Evolutionary conservation across 2,888 invertebrate genomes (phyloP), one percentile per base, ranked within the genome.

Genomic region (Ophraella communa): DNA sequence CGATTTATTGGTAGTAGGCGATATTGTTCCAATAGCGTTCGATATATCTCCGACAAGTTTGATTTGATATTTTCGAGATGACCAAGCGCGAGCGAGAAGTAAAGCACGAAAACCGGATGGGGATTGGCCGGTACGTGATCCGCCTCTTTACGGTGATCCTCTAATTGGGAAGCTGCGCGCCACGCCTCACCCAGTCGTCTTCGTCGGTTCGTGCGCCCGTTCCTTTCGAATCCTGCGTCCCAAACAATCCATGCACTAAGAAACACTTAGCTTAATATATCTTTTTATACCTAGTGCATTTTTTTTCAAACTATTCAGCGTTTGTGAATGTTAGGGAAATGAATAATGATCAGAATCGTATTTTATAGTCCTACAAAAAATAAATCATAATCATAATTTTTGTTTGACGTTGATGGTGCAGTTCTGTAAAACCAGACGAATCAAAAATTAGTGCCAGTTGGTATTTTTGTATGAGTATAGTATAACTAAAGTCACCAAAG

Each of bases 121-220:
- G 68, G 73, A 78, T 77, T 78, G 78, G 76, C 62, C 67, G 70
- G 53, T 62, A 65, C 51, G 64, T 52, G 78, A 72, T 74, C 75
- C 78, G 77, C 78, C 77, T 76, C 76, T 77, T 71, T 42, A 60
- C 67, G 60, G 60, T 68, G 67, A 70, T 58, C 73, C 70, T 70
- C 74, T 76, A 77, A 77, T 78, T 77, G 80, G 71, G 78, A 79
- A 74, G 76, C 77, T 74, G 79, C 57, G 74, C 62, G 67, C 58
- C 75, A 74, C 78, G 78, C 78, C 78, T 72, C 73, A 72, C 72
- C 71, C 47, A 18, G 24, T 70, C 66, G 69, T 66, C 69, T n/a
- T n/a, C 57, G 73, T 77, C 74, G 77, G 76, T 30, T 51, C 30
- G 35, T 51, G 23, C 42, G 51, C 27, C 4, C 4, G 23, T 21